These are phyloP conservation scores for Drosophila diplacantha DNA, from an alignment of 2,888 invertebrate genomes.

Conservation along the genomic window DNA sequence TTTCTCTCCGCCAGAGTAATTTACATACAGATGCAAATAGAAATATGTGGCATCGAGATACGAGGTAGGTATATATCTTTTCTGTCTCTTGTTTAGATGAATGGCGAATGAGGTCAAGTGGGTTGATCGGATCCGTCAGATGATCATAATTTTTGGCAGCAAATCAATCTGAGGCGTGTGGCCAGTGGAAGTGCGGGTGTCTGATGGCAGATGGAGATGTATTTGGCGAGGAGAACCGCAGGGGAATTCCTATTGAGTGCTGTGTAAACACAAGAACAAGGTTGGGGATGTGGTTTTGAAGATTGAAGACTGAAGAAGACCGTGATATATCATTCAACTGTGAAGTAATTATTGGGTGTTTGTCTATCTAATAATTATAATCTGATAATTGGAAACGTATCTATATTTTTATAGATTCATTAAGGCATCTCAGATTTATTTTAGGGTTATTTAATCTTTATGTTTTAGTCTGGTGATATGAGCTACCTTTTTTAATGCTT, in stretches of 20 bases:
- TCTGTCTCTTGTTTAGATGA: slow-evolving; percentile 15
- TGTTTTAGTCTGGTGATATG: neutral
- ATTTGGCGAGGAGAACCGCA: slow-evolving; percentile 1
- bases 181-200: slow-evolving; percentile 31
- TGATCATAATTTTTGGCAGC: slow-evolving; percentile 41
- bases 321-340: slow-evolving; percentile 21
- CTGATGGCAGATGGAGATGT: slow-evolving; percentile 21
- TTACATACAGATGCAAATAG: slow-evolving; percentile 33
- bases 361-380: neutral
- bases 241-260: slow-evolving; percentile 19
- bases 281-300: slow-evolving; percentile 7
- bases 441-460: neutral
- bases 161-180: slow-evolving; percentile 39
- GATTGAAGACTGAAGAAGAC: slow-evolving; percentile 5
- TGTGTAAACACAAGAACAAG: slow-evolving; percentile 36
- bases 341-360: slow-evolving; percentile 1
- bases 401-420: neutral
- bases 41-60: slow-evolving; percentile 10
- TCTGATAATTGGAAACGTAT: neutral
- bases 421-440: neutral
- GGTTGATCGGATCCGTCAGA: slow-evolving; percentile 29
- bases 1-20: slow-evolving; percentile 28
- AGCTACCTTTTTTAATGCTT: neutral
- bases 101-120: slow-evolving; percentile 59
- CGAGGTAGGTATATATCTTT: slow-evolving; percentile 41